Conservation (phyloP, 30 jellyfish, hydroid and myxozoan genomes). For the Turritopsis dohrnii region DNA sequence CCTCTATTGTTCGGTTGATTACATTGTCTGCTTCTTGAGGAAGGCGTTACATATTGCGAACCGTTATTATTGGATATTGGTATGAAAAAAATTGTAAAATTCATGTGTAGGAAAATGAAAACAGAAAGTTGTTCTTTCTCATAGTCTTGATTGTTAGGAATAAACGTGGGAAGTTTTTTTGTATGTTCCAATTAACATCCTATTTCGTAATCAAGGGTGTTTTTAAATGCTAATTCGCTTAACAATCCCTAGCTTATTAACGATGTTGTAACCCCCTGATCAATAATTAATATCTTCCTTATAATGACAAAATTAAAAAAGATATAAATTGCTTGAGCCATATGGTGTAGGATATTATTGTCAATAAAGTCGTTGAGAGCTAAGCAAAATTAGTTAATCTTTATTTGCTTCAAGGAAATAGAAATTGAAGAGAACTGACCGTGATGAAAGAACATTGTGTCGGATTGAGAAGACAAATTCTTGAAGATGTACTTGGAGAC, state of each 20-base stretch:
- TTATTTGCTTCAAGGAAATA: neutral
- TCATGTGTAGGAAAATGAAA: neutral
- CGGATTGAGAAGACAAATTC: constrained; percentile 66
- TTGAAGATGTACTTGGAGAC: constrained; percentile 84
- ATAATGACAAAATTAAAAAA: neutral
- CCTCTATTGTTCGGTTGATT: too few species aligned
- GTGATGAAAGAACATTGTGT: constrained; percentile 23
- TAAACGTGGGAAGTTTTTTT: neutral
- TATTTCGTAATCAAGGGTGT: neutral
- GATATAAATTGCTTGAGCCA: neutral
- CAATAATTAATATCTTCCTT: neutral
- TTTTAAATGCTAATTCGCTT: neutral
- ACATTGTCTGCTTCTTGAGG: too few species aligned
- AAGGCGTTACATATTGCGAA: too few species aligned
- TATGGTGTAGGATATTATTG: neutral
- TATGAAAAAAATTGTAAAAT: too few species aligned
- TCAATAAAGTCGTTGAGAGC: neutral
- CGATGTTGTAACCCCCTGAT: neutral
- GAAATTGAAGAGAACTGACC: neutral
- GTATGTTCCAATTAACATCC: neutral
- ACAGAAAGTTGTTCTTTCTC: neutral
- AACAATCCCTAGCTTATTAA: neutral
- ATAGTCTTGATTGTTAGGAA: neutral
- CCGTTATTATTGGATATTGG: too few species aligned
- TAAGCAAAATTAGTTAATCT: neutral